Evolutionary conservation across 2,888 invertebrate genomes (phyloP), one percentile per base, ranked within the genome.

Genomic region (Amphimallon solstitiale): DNA sequence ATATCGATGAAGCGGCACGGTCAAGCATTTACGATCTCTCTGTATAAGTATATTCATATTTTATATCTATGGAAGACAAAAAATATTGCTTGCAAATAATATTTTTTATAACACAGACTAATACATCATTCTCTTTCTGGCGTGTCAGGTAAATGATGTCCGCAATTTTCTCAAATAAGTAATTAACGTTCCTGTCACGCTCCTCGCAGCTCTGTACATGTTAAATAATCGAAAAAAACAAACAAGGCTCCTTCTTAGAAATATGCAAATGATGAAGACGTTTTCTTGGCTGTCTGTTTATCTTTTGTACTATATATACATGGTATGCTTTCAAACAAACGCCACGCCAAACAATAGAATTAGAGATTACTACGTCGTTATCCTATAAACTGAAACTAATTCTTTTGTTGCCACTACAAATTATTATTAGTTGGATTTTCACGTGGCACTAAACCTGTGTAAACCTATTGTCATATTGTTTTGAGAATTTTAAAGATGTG

Each of bases 191-290:
- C 43, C 1, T 12, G 15, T 43, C 43, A 43, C 43, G 43, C 14
- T 15, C 29, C 7, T 29, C 29, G 29, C 9, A 29, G 9, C 29
- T 29, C 29, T 5, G 29, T 29, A 29, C 29, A 29, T 29, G 29
- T 9, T 29, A 29, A 40, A 54, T 21, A 40, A 21, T 54, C 54
- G 23, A 40, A 21, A 38, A n/a, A 10, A 54, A 54, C 37, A 54
- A 54, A 54, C 54, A 40, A 54, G 38, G 12, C 38, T 21, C 54
- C 21, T 54, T 54, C 54, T 23, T 54, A 54, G 54, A 54, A 54
- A 23, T 40, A 54, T 54, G 54, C 14, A 54, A 54, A 54, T 54
- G 54, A 54, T 54, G 54, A 54, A 54, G 54, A 54, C 54, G 40
- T 54, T 54, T 38, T 38, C 35, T 38, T 54, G 19, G n/a, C 10